Evolutionary conservation across 2,888 invertebrate species (phyloP).

Genomic region (Phrixothrix hirtus): DNA sequence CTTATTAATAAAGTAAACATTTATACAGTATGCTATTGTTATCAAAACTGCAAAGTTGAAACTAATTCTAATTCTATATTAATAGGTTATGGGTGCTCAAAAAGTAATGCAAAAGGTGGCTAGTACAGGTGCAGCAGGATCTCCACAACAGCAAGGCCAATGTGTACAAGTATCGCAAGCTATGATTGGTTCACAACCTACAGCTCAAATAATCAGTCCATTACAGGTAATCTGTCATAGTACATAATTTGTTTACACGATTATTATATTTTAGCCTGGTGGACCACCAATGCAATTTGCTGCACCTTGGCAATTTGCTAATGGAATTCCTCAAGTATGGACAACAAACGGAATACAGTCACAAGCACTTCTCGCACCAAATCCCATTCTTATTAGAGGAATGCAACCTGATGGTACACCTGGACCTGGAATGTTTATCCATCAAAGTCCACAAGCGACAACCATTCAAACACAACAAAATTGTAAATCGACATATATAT

Average conservation of each 20-base stretch:
- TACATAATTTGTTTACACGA: too few relatives aligned
- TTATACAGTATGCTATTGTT: too few relatives aligned
- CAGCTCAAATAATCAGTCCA: conserved; percentile 74
- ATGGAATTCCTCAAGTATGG: conserved; percentile 76
- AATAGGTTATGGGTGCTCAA: conserved; percentile 55
- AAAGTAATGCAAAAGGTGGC: conserved; percentile 62
- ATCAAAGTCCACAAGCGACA: conserved; percentile 71
- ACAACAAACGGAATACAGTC: conserved; percentile 71
- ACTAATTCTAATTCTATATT: conserved; percentile 9
- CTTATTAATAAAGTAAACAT: too few relatives aligned
- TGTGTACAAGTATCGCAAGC: conserved; percentile 75
- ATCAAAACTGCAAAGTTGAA: too few relatives aligned
- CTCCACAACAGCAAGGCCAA: conserved; percentile 67
- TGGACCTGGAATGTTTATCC: conserved; percentile 79
- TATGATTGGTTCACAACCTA: conserved; percentile 67
- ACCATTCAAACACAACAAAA: conserved; percentile 68
- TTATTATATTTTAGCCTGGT: conserved; percentile 55
- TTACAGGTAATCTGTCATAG: conserved; percentile 69
- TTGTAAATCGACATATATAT: conserved; percentile 58
- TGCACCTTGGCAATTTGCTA: conserved; percentile 76
- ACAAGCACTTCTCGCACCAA: conserved; percentile 70
- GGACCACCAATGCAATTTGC: conserved; percentile 77
- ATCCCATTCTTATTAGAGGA: conserved; percentile 82
- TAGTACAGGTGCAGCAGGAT: conserved; percentile 50
- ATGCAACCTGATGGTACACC: conserved; percentile 72